These are phyloP conservation scores for Plebejus melissa DNA, from an alignment of 2,888 invertebrate species.

Conservation along the genomic window DNA sequence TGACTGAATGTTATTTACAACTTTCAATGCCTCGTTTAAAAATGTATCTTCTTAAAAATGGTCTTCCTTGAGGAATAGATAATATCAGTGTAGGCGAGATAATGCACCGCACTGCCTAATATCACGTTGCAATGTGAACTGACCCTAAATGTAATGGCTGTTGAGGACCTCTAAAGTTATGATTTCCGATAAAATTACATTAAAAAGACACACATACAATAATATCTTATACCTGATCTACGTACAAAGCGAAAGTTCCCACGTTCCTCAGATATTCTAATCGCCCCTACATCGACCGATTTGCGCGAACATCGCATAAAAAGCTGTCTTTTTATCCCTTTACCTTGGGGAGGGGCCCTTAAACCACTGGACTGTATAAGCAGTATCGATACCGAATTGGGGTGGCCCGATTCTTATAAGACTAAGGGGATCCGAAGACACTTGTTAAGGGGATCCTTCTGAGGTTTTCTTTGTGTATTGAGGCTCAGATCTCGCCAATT, in stretches of 20 bases:
- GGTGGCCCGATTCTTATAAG: conserved; percentile 57
- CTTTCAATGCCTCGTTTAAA: too few species aligned
- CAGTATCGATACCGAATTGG: conserved; percentile 75
- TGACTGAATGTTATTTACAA: too few species aligned
- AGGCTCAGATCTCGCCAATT: conserved; percentile 36
- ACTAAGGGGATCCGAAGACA: conserved; percentile 56
- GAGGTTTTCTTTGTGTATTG: conserved; percentile 46
- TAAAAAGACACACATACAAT: background rate
- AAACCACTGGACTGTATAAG: conserved; percentile 58
- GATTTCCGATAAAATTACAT: too few species aligned
- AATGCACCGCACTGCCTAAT: too few species aligned
- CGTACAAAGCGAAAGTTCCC: conserved; percentile 42
- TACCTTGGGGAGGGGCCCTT: conserved; percentile 51
- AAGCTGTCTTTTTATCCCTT: conserved; percentile 70
- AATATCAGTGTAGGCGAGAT: too few species aligned
- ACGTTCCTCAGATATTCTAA: conserved; percentile 55
- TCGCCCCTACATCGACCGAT: conserved; percentile 60
- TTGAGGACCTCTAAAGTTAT: too few species aligned
- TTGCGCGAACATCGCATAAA: conserved; percentile 69
- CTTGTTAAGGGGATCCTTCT: conserved; percentile 57
- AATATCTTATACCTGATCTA: background rate
- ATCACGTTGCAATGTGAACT: too few species aligned
- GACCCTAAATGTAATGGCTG: too few species aligned
- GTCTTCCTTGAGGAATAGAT: too few species aligned
- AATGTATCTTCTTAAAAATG: too few species aligned